A percentile compares a stretch with the other conserved stretches of the same genome.
Evolutionary conservation across 2,888 invertebrate genomes (phyloP).

Genomic region (Trypoxylon attenuatum): DNA sequence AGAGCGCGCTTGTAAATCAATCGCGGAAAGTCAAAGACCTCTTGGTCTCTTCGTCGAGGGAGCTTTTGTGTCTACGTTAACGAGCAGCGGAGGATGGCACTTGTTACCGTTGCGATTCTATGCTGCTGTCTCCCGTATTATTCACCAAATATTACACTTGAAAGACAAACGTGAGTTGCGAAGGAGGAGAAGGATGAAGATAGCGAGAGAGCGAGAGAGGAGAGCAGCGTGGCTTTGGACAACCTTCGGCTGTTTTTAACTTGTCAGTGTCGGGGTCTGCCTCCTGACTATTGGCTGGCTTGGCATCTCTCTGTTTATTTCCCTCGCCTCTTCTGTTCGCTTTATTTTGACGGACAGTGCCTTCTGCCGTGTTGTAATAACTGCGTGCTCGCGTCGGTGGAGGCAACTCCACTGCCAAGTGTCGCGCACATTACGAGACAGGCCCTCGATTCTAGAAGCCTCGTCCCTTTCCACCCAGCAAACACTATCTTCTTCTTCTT

Average conservation of each 20-base stretch:
- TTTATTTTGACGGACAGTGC: not conserved
- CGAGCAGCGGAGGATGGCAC: not conserved
- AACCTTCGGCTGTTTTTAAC: constrained; percentile 64
- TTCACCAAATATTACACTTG: not conserved
- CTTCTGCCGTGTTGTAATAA: constrained; percentile 4
- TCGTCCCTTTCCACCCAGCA: not conserved
- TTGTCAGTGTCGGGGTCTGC: constrained; percentile 37
- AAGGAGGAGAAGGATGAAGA: not conserved
- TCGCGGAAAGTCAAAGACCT: not conserved
- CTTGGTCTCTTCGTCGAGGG: not conserved
- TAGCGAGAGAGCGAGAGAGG: constrained; percentile 8
- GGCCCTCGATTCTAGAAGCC: not conserved
- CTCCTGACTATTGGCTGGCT: constrained; percentile 49
- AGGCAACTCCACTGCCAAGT: constrained; percentile 15
- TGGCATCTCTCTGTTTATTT: constrained; percentile 18
- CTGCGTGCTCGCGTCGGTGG: constrained; percentile 2
- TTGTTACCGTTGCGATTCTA: not conserved
- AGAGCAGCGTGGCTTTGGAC: constrained; percentile 26
- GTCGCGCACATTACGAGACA: not conserved
- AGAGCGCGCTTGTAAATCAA: not conserved
- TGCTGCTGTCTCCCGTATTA: constrained; percentile 1
- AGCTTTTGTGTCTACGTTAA: not conserved
- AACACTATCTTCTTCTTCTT: not conserved
- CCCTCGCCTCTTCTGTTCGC: not conserved
- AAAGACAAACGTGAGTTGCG: not conserved